Conservation (phyloP, 2,888 invertebrate species). For the Mythimna pallens region DNA sequence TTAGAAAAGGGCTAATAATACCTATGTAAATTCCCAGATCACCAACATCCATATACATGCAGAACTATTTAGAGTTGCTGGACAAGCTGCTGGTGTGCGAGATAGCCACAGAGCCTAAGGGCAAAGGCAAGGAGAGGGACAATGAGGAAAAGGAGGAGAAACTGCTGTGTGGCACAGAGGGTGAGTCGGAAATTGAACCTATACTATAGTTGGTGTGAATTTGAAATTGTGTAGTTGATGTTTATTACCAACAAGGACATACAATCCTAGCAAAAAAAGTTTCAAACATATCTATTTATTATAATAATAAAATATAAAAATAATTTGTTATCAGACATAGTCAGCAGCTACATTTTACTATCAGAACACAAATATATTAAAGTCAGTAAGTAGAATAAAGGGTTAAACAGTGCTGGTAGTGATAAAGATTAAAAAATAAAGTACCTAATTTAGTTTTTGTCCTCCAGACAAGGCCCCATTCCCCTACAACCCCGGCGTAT, state of each 20-base stretch:
- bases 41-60: conserved; percentile 91
- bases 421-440: no score
- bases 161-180: conserved; percentile 84
- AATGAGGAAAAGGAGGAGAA: conserved; percentile 81
- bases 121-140: conserved; percentile 75
- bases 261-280: no score
- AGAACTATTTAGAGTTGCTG: conserved; percentile 92
- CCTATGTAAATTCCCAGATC: conserved; percentile 67
- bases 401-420: no score
- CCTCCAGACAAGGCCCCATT: conserved; percentile 83
- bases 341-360: no score
- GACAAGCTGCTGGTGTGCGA: conserved; percentile 90
- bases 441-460: not conserved
- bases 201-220: not conserved
- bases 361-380: no score
- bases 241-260: not conserved
- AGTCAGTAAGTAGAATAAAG: no score
- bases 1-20: no score
- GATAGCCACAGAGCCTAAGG: conserved; percentile 85
- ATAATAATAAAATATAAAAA: no score
- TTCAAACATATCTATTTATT: no score
- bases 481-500: conserved; percentile 90
- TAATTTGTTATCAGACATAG: no score
- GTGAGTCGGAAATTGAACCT: conserved; percentile 62
- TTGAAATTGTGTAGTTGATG: not conserved